A percentile compares a stretch with the other conserved stretches of the same genome.
Conservation (phyloP, 92 coral and sea anemone genomes). For the Porites cylindrica region DNA sequence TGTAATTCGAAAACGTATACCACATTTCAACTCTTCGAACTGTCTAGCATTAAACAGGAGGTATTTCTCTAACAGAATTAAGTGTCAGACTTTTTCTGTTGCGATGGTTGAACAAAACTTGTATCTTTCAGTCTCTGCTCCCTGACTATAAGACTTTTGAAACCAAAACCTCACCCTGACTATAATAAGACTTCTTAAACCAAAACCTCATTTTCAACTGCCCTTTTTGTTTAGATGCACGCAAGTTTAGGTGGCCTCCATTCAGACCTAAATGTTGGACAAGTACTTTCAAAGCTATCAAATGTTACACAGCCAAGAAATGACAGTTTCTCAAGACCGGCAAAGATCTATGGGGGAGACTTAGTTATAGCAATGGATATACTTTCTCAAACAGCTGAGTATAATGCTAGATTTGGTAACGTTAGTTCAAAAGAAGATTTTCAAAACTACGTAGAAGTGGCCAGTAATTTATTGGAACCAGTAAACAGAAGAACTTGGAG, state of each 20-base stretch:
- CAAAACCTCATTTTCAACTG: not conserved
- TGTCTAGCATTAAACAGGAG: conserved; percentile 5
- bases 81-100: conserved; percentile 1
- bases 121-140: not conserved
- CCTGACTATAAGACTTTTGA: not conserved
- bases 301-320: not conserved
- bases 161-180: too few species aligned
- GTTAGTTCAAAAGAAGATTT: conserved; percentile 44
- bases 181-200: too few species aligned
- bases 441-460: conserved; percentile 59
- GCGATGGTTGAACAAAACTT: conserved; percentile 2
- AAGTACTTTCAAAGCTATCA: conserved; percentile 34
- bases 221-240: conserved; percentile 40
- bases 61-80: conserved; percentile 6
- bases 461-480: conserved; percentile 65
- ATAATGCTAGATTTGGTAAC: conserved; percentile 40
- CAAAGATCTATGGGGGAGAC: conserved; percentile 67
- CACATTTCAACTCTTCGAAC: conserved; percentile 8
- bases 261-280: conserved; percentile 40
- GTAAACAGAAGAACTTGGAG: conserved; percentile 52
- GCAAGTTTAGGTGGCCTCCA: conserved; percentile 54
- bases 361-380: conserved; percentile 52
- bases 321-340: conserved; percentile 30
- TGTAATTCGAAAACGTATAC: not conserved
- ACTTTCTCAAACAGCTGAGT: conserved; percentile 44